Evolutionary conservation across 2,888 invertebrate genomes (phyloP).

Genomic region (Cosmia trapezina): DNA sequence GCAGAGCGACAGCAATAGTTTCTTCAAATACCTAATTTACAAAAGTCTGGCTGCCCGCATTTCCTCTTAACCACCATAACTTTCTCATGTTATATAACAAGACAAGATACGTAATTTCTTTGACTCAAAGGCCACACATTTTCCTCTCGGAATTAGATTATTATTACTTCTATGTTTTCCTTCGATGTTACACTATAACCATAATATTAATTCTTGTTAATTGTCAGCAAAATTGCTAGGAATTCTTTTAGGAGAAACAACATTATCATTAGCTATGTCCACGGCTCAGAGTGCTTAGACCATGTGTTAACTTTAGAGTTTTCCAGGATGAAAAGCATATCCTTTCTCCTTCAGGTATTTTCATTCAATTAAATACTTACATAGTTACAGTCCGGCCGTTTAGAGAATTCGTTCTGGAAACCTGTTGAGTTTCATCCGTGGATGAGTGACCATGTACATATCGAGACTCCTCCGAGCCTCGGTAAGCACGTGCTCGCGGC

Average conservation of each 20-base stretch:
- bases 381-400: no score
- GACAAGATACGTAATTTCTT: constrained; percentile 17
- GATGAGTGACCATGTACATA: no score
- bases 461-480: no score
- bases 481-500: no score
- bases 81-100: constrained; percentile 17
- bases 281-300: no score
- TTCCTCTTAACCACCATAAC: no score
- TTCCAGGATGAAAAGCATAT: not conserved
- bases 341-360: not conserved
- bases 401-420: no score
- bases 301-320: not conserved
- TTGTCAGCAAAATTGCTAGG: not conserved
- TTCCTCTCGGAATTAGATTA: not conserved
- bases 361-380: not conserved
- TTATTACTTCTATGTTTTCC: not conserved
- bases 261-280: not conserved
- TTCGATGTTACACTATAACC: not conserved
- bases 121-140: constrained; percentile 4
- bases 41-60: no score
- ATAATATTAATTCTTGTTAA: not conserved
- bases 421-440: no score
- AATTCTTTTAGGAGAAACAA: no score
- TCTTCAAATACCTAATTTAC: no score
- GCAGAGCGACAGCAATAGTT: no score